Conservation (phyloP, 2,113 vertebrate genomes). For the Mobula hypostoma region DNA sequence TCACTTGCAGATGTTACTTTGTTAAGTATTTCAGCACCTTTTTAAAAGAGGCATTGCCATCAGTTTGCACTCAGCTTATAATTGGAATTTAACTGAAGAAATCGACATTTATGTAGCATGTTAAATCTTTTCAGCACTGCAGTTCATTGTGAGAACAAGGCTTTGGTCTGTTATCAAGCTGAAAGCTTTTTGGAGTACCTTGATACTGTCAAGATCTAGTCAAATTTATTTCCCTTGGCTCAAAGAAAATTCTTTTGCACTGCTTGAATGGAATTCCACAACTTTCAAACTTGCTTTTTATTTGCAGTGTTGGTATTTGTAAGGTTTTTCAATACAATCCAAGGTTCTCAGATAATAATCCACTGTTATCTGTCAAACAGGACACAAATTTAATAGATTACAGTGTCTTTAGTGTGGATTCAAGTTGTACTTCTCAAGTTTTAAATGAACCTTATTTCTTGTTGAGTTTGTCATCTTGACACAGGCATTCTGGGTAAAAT, state of each 20-base stretch:
- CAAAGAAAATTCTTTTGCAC: not conserved
- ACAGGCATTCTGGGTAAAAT: not conserved
- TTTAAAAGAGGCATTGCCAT: slow-evolving; percentile 46
- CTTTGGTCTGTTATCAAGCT: slow-evolving; percentile 30
- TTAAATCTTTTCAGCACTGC: slow-evolving; percentile 40
- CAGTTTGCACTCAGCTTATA: slow-evolving; percentile 45
- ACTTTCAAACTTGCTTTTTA: not conserved
- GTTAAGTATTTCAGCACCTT: slow-evolving; percentile 47
- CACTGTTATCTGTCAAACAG: not conserved
- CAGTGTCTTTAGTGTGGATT: not conserved
- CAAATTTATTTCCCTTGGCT: slow-evolving; percentile 36
- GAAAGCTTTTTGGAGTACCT: slow-evolving; percentile 34
- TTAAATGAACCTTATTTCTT: not conserved
- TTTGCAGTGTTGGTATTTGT: not conserved
- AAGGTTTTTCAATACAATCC: not conserved
- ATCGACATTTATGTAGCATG: slow-evolving; percentile 40
- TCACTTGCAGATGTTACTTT: slow-evolving; percentile 51
- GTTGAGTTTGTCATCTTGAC: not conserved
- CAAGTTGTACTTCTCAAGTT: not conserved
- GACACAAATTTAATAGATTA: not conserved
- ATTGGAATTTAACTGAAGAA: slow-evolving; percentile 45
- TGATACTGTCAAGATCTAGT: slow-evolving; percentile 32
- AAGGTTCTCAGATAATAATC: not conserved
- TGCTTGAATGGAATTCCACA: not conserved
- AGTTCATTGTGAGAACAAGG: slow-evolving; percentile 7